Percentiles rank a stretch among this genome's conserved stretches.
Evolutionary conservation across 2,888 invertebrate species (phyloP).

Genomic region (Homarus gammarus): DNA sequence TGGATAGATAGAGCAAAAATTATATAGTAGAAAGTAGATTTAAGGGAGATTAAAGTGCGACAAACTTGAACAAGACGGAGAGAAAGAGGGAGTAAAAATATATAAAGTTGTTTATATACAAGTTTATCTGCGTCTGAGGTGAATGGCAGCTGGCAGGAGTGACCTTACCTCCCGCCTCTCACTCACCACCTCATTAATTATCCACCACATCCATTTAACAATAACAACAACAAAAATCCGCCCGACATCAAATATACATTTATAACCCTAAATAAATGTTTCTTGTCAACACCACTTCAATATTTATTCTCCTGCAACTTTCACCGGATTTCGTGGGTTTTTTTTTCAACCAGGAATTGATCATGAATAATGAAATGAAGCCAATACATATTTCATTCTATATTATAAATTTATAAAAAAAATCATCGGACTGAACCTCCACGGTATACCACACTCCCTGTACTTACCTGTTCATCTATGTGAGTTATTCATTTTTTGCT

Average conservation of each 20-base stretch:
- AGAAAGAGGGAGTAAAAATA: too few species aligned
- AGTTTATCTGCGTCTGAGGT: background rate
- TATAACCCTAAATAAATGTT: slow-evolving; percentile 30
- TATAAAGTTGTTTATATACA: too few species aligned
- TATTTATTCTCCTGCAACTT: slow-evolving; percentile 43
- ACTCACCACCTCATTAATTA: background rate
- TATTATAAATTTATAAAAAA: slow-evolving; percentile 41
- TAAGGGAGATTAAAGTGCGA: too few species aligned
- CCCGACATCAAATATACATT: slow-evolving; percentile 3
- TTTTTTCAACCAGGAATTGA: slow-evolving; percentile 42
- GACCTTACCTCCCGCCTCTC: background rate
- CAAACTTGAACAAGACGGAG: too few species aligned
- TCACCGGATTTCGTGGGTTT: too few species aligned
- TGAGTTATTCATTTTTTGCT: background rate
- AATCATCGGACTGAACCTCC: slow-evolving; percentile 40
- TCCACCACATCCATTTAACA: background rate
- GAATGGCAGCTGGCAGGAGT: background rate
- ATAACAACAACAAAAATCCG: background rate
- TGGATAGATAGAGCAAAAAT: too few species aligned
- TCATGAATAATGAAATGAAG: slow-evolving; percentile 44
- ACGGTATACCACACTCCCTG: slow-evolving; percentile 45
- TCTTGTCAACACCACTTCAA: slow-evolving; percentile 36
- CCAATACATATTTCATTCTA: slow-evolving; percentile 49
- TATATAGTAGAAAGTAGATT: too few species aligned
- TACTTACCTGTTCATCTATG: background rate